These are phyloP conservation scores for Aphrophora alni DNA, from an alignment of 2,888 invertebrate species.

Conservation along the genomic window DNA sequence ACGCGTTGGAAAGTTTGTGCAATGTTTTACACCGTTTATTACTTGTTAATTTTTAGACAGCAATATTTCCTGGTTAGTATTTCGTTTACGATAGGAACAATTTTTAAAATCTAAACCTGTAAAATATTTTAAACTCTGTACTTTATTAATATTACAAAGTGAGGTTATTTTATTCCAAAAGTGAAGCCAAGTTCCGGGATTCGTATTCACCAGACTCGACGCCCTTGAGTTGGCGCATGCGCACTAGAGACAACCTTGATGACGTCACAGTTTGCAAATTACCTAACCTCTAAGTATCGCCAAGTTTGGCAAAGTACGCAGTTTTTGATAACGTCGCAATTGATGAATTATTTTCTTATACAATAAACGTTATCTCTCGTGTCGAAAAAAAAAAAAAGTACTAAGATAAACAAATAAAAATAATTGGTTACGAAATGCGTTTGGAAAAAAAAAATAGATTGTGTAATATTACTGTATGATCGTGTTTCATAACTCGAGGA, in stretches of 20 bases:
- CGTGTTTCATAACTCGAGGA: neutral
- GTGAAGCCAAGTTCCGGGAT: neutral
- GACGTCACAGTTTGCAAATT: neutral
- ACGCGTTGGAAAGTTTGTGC: no score
- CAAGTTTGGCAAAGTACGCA: neutral
- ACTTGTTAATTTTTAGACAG: no score
- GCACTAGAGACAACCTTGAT: neutral
- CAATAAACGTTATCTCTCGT: neutral
- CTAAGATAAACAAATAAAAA: neutral
- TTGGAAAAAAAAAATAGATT: neutral
- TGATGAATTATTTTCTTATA: neutral
- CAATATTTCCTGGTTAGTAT: no score
- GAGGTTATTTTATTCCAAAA: no score
- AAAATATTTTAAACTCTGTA: no score
- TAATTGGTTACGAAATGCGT: neutral
- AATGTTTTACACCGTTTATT: no score
- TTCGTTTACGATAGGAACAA: no score
- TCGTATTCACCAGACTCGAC: neutral
- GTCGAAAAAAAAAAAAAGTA: neutral
- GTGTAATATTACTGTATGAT: neutral
- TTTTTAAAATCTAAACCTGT: no score
- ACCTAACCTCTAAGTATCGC: neutral
- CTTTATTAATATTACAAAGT: no score
- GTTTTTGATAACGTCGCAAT: neutral
- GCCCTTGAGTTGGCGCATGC: neutral